Conservation (phyloP, 1,140 invertebrate genomes). For the Penaeus japonicus region DNA sequence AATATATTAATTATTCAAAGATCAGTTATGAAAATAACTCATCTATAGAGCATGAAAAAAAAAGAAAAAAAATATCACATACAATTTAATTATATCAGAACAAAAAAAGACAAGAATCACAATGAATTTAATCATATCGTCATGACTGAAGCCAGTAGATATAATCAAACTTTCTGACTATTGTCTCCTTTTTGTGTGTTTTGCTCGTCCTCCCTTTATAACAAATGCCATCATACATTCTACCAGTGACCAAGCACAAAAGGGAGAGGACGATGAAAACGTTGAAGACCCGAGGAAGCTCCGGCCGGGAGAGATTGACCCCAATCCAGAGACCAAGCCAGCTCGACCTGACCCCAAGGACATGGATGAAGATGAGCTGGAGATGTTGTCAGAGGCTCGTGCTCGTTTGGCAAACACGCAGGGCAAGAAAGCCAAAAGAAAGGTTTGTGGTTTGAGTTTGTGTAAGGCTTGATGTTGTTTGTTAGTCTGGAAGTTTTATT, state of each 20-base stretch:
- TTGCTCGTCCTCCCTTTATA: no score
- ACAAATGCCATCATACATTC: not conserved
- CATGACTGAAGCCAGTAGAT: no score
- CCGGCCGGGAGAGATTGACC: constrained; percentile 99
- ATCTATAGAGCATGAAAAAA: no score
- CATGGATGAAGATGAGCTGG: constrained; percentile 99
- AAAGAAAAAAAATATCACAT: no score
- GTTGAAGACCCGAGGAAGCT: constrained; percentile 92
- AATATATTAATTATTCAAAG: no score
- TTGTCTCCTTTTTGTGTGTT: no score
- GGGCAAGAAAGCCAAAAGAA: constrained; percentile 98
- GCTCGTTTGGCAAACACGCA: constrained; percentile 98
- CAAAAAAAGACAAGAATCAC: no score
- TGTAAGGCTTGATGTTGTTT: not conserved
- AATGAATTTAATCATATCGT: no score
- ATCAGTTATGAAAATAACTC: no score
- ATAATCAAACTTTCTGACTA: no score
- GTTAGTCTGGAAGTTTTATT: not conserved
- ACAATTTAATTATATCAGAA: no score
- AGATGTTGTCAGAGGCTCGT: constrained; percentile 98
- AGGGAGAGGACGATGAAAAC: constrained; percentile 94
- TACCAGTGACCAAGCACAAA: constrained; percentile 94
- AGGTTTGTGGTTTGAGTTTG: constrained; percentile 64
- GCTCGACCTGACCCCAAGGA: constrained; percentile 99
- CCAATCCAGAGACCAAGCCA: constrained; percentile 99